phyloP scores from a whole-genome alignment of 2,797 vertebrate genomes.

The Otolemur crassicaudatus region DNA sequence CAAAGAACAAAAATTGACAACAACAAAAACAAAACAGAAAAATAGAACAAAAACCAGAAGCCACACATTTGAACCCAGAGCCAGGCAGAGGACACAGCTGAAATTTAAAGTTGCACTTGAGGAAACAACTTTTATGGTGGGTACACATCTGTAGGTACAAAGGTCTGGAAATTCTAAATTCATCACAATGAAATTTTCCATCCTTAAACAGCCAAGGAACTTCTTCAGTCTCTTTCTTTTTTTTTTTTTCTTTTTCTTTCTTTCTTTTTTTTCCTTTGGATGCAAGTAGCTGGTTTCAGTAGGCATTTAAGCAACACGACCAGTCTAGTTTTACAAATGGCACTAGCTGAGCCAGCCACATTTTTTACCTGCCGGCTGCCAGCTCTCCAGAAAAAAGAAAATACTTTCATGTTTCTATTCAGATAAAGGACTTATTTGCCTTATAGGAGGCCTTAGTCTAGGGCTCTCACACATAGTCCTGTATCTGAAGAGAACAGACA shows the following conservation, averaged over 20 bases:
- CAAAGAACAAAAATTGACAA: background rate
- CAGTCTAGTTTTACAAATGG: slow-evolving; percentile 7
- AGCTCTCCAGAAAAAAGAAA: slow-evolving; percentile 18
- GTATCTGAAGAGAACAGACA: background rate
- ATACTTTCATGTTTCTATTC: slow-evolving; percentile 7
- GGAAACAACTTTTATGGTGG: background rate
- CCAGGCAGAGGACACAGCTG: background rate
- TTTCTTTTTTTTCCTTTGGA: background rate
- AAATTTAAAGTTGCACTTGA: background rate
- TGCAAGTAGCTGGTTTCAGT: background rate
- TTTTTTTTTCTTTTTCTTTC: background rate
- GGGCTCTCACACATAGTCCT: background rate
- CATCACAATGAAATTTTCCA: background rate
- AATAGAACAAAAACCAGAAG: background rate
- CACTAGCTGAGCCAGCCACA: background rate
- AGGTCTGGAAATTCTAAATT: slow-evolving; percentile 4
- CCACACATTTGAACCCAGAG: background rate
- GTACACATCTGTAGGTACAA: background rate
- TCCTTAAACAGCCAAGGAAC: background rate
- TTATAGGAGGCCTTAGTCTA: background rate
- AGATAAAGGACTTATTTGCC: background rate
- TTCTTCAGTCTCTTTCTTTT: background rate
- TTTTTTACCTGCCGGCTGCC: slow-evolving; percentile 21
- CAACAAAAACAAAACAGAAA: background rate
- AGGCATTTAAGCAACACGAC: background rate